Evolutionary conservation across 2,888 invertebrate genomes (phyloP).

Genomic region (Torymus texanus): DNA sequence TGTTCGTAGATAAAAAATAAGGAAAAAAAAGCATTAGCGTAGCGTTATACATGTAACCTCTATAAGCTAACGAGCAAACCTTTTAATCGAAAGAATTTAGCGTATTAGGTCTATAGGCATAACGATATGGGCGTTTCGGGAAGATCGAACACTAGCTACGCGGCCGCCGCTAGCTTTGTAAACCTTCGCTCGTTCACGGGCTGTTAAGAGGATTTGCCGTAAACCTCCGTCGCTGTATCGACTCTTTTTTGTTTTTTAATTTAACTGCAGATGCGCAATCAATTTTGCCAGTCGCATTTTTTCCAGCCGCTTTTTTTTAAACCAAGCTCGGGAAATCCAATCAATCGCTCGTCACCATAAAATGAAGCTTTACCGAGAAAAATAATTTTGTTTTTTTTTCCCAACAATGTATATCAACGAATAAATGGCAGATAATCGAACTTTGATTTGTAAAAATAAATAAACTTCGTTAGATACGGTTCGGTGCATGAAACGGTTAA

Average conservation of each 20-base stretch:
- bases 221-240: constrained; percentile 22
- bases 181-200: neutral
- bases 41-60: constrained; percentile 72
- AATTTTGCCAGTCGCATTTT: constrained; percentile 34
- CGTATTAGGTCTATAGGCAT: constrained; percentile 68
- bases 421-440: neutral
- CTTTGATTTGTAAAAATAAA: constrained; percentile 14
- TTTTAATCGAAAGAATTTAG: constrained; percentile 71
- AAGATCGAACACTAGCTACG: constrained; percentile 35
- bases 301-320: neutral
- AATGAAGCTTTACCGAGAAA: constrained; percentile 33
- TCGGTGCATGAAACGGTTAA: too few relatives aligned
- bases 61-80: constrained; percentile 65
- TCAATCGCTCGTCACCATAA: constrained; percentile 46
- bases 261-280: constrained; percentile 42
- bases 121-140: constrained; percentile 65
- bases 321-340: constrained; percentile 42
- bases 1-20: constrained; percentile 65
- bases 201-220: constrained; percentile 45
- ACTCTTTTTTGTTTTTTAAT: constrained; percentile 40
- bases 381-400: constrained; percentile 21
- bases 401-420: constrained; percentile 16
- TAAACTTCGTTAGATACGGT: constrained; percentile 13
- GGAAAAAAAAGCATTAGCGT: constrained; percentile 61
- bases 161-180: constrained; percentile 37